Base-by-base conservation (phyloP, 2,797 vertebrate species). In the Hoplostethus mediterraneus region DNA sequence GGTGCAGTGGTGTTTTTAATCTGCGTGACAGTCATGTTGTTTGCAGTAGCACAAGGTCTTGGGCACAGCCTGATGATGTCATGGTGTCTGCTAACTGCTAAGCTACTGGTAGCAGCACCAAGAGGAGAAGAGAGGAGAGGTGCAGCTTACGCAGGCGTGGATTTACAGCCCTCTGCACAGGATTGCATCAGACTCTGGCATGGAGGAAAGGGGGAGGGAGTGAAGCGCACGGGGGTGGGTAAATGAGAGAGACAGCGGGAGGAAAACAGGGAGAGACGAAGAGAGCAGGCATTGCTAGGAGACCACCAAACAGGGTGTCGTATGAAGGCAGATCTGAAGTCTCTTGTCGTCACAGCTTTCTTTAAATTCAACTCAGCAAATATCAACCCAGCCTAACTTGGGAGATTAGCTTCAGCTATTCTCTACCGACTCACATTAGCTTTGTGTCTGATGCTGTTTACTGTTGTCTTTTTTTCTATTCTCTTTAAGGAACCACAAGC, bases 141-240 rank as follows among this genome's bases (percentile, higher is more conserved):
- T 83, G 70, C 68, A 65, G 86, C 78, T 89, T 83, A 88, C 86
- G 81, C 87, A 87, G 90, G 81, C 90, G 82, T 92, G 85, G 90
- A 93, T 95, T 94, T 95, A 94, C 94, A 95, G 90, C 90, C 87
- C 92, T 94, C 90, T 90, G 90, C 90, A 93, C 90, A 91, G 90
- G 93, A 95, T 95, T 95, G 95, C 94, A 95, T 95, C 94, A 95
- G 95, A 94, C 91, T 90, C 82, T 90, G 87, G 82, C 85, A 88
- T 79, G 80, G 87, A 87, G 85, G 86, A 55, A 80, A 67, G 63
- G 73, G 56, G 71, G 71, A 68, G 84, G 71, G 85, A 85, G 78
- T 76, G 78, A 47, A 88, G 84, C 56, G 7, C 82, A 63, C 78
- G 76, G 79, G 83, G 86, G 86, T 87, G 87, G 74, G 87, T 81